These are phyloP conservation scores for Myrmecophaga tridactyla DNA, from an alignment of 2,113 vertebrate species.

Conservation along the genomic window DNA sequence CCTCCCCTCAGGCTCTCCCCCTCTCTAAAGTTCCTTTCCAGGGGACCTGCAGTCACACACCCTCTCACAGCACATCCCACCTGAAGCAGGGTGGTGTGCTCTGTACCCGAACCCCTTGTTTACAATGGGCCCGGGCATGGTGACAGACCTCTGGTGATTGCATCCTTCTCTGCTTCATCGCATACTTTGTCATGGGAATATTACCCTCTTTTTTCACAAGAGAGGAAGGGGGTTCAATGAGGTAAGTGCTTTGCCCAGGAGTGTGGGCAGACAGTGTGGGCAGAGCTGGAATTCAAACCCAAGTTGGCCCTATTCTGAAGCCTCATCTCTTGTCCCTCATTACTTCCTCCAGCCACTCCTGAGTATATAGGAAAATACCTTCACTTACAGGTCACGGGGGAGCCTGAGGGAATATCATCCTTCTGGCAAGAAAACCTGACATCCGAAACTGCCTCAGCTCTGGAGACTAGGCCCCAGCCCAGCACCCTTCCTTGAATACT, in stretches of 20 bases:
- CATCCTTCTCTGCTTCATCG: background rate
- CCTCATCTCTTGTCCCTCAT: background rate
- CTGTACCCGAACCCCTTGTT: background rate
- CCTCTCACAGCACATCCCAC: background rate
- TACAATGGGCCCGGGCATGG: rapidly evolving
- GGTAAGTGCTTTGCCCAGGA: background rate
- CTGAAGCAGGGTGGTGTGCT: background rate
- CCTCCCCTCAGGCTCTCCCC: background rate
- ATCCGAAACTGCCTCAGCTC: background rate
- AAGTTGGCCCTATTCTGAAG: background rate
- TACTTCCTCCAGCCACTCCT: background rate
- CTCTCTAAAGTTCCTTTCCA: background rate
- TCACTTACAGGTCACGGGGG: background rate
- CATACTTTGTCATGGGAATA: background rate
- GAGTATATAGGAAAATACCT: background rate
- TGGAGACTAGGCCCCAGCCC: background rate
- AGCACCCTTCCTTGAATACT: rapidly evolving
- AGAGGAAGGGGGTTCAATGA: background rate
- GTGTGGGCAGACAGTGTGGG: background rate
- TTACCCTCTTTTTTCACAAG: background rate
- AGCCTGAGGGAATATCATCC: background rate
- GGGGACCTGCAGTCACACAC: background rate
- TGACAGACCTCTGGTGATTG: background rate
- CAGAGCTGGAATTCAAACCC: background rate
- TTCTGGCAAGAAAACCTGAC: background rate